phyloP scores from a whole-genome alignment of 1,140 invertebrate genomes.

The Aphaenogaster ashmeadi region DNA sequence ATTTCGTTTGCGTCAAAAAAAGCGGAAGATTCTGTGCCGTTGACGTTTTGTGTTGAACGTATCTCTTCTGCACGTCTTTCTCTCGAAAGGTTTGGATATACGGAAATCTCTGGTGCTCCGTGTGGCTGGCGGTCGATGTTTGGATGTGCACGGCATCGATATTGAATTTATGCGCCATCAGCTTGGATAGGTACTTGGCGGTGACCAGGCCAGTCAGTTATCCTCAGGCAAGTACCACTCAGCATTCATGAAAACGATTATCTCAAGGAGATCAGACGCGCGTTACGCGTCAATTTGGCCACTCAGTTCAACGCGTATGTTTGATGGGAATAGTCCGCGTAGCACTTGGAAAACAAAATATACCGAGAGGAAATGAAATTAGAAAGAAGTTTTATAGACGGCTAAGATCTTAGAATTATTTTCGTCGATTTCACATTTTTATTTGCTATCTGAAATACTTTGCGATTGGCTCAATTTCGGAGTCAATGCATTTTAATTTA shows the following conservation, averaged over 20 bases:
- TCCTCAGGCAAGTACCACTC: slow-evolving; percentile 88
- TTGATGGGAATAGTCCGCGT: slow-evolving; percentile 3
- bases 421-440: not conserved
- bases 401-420: not conserved
- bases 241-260: slow-evolving; percentile 53
- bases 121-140: slow-evolving; percentile 97
- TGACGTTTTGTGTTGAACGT: not conserved
- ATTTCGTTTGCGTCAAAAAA: not conserved
- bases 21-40: not conserved
- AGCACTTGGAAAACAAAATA: not conserved
- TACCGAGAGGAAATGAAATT: not conserved
- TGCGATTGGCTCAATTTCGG: not conserved
- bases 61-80: slow-evolving; percentile 10
- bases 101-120: slow-evolving; percentile 96
- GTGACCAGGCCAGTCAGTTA: slow-evolving; percentile 98
- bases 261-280: not conserved
- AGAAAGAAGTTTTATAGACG: not conserved
- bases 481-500: not conserved
- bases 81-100: slow-evolving; percentile 94
- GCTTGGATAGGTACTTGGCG: slow-evolving; percentile 97
- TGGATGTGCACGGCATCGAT: slow-evolving; percentile 99
- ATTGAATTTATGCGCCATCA: slow-evolving; percentile 96
- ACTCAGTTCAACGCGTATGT: not conserved
- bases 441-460: not conserved
- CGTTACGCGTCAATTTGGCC: slow-evolving; percentile 42